Percentiles rank a stretch among this genome's conserved stretches.
Evolutionary conservation across 2,797 vertebrate genomes (phyloP).

Genomic region (Lithobates sylvaticus): DNA sequence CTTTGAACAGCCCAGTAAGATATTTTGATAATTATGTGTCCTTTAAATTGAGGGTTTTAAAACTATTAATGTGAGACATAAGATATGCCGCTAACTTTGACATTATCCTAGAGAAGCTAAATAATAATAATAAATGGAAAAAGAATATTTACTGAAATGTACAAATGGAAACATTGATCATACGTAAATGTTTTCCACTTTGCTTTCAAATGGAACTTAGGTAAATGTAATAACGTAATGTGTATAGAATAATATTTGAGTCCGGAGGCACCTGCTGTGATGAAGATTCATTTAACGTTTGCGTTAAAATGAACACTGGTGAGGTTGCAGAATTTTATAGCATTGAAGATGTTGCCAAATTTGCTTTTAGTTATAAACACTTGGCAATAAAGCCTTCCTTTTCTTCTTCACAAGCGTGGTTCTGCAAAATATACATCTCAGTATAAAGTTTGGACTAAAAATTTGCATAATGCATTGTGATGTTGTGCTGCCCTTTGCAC

Average conservation of each 20-base stretch:
- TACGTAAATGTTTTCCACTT: background rate
- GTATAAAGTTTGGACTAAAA: background rate
- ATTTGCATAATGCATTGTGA: background rate
- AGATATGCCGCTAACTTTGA: background rate
- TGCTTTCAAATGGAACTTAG: background rate
- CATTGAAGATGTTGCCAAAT: slow-evolving; percentile 24
- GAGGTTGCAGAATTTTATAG: slow-evolving; percentile 26
- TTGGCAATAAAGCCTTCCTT: slow-evolving; percentile 1
- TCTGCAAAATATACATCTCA: background rate
- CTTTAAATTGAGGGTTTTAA: background rate
- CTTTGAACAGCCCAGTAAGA: too few relatives aligned
- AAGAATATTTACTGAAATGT: too few relatives aligned
- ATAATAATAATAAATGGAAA: background rate
- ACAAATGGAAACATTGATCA: too few relatives aligned
- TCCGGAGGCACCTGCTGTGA: background rate
- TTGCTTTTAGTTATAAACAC: slow-evolving; percentile 32
- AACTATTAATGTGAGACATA: background rate
- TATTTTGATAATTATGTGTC: too few relatives aligned
- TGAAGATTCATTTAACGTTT: background rate
- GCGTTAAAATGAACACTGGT: slow-evolving; percentile 18
- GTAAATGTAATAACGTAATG: background rate
- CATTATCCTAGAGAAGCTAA: background rate
- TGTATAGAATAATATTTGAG: background rate
- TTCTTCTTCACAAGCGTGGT: background rate
- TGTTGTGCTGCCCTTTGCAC: background rate